Evolutionary conservation across 2,113 vertebrate genomes (phyloP), one percentile per base, ranked within the genome.

Genomic region (Aptenodytes patagonicus): DNA sequence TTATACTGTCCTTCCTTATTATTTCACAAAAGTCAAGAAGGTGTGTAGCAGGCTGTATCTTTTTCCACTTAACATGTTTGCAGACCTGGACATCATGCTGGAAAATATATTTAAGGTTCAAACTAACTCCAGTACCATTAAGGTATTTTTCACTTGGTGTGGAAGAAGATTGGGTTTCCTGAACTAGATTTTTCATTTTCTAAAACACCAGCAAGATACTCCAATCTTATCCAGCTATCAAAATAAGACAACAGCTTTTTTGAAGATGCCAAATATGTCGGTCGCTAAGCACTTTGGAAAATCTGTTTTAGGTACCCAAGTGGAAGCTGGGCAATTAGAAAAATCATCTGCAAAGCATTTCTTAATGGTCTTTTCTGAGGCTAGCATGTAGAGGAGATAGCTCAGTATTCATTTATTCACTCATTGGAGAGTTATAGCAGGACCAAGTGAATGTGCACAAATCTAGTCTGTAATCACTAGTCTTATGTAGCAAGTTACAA

Each of bases 281-380:
- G n/a, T 89, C 94, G 61, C 32, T 72, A 84, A 91, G 70, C 69
- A 72, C 79, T 93, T 82, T 79, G 40, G n/a, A 87, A 87, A 92
- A 68, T 44, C 32, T 70, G 89, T 83, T 93, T 78, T 87, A 7
- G 6, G n/a, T 47, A 91, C 44, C 51, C 62, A 31, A 60, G 18
- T 81, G 32, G 77, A 95, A 94, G 20, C 36, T 42, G 38, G 17
- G 32, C 11, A 80, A 86, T 83, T 77, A 77, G 34, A 86, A 90
- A 80, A 95, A 77, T 55, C 3, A 81, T n/a, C 10, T n/a, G n/a
- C 21, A 54, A 62, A 58, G 11, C 19, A 38, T 81, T 79, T 88
- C 21, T 69, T 80, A 57, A 44, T 31, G 28, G 4, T 7, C 21
- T 15, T 73, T 66, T 44, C 14, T 34, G 51, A 88, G 32, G 44